Evolutionary conservation across 1,140 invertebrate species (phyloP).

Genomic region (Phenacoccus solenopsis): DNA sequence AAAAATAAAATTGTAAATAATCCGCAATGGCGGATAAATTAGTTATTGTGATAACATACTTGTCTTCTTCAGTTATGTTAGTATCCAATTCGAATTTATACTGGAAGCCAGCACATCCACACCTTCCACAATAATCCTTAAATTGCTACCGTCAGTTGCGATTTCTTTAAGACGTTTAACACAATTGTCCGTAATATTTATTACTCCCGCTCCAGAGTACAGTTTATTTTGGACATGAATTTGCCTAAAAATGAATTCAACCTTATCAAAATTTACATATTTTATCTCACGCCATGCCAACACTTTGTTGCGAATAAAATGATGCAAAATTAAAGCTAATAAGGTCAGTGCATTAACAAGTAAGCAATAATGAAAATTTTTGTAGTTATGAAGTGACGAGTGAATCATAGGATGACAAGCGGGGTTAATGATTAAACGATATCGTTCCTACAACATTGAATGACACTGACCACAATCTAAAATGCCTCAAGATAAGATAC

Average conservation of each 20-base stretch:
- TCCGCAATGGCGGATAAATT: background rate
- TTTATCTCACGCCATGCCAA: background rate
- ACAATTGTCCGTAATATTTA: conserved; percentile 55
- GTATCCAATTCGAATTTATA: conserved; percentile 88
- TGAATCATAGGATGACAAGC: no score
- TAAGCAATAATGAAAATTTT: background rate
- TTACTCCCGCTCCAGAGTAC: background rate
- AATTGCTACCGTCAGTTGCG: conserved; percentile 43
- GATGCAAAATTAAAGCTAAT: background rate
- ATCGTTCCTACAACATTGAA: no score
- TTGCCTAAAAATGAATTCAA: no score
- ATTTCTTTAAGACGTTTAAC: conserved; percentile 62
- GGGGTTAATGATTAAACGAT: no score
- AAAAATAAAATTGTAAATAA: background rate
- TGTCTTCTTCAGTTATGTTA: conserved; percentile 66
- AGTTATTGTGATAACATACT: conserved; percentile 40
- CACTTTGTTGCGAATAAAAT: background rate
- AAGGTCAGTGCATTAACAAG: background rate
- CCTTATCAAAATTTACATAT: background rate
- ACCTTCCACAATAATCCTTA: conserved; percentile 80
- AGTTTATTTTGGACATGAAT: background rate
- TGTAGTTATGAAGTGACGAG: background rate
- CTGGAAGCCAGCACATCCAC: conserved; percentile 98
- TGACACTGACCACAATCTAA: background rate
- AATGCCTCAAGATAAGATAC: background rate